These are phyloP conservation scores for Parapristionchus giblindavisi DNA, from an alignment of 2,888 invertebrate genomes.

Conservation along the genomic window DNA sequence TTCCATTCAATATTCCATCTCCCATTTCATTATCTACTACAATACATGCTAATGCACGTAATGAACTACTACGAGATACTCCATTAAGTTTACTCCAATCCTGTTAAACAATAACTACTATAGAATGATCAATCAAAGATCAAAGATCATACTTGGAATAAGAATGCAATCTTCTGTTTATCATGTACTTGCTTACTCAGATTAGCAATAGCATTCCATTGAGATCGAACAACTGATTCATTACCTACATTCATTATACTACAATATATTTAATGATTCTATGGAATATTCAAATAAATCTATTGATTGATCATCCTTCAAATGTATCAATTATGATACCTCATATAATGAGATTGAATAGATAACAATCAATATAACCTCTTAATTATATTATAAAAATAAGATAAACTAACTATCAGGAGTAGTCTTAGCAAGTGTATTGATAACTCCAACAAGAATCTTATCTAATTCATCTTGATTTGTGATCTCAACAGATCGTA, in stretches of 20 bases:
- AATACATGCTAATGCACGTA: conserved; percentile 13
- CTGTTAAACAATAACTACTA: neutral
- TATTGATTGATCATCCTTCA: neutral
- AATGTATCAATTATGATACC: neutral
- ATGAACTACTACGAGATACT: neutral
- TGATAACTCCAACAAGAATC: conserved; percentile 12
- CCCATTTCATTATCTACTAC: conserved; percentile 19
- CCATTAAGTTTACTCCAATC: conserved; percentile 27
- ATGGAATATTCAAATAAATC: neutral
- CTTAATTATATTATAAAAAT: too few relatives aligned
- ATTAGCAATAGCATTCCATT: conserved; percentile 47
- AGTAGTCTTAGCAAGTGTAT: conserved; percentile 17
- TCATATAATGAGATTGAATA: neutral
- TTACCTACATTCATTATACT: conserved; percentile 36
- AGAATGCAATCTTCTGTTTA: conserved; percentile 9
- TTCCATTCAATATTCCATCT: conserved; percentile 9
- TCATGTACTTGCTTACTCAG: conserved; percentile 14
- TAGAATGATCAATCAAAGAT: neutral
- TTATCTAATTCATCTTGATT: conserved; percentile 13
- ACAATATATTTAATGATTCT: neutral
- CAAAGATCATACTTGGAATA: conserved; percentile 26
- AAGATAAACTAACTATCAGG: neutral
- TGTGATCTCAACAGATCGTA: neutral
- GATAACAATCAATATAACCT: neutral
- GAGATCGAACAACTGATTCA: conserved; percentile 45